Evolutionary conservation across 2,797 vertebrate species (phyloP).

Genomic region (Knipowitschia caucasica): DNA sequence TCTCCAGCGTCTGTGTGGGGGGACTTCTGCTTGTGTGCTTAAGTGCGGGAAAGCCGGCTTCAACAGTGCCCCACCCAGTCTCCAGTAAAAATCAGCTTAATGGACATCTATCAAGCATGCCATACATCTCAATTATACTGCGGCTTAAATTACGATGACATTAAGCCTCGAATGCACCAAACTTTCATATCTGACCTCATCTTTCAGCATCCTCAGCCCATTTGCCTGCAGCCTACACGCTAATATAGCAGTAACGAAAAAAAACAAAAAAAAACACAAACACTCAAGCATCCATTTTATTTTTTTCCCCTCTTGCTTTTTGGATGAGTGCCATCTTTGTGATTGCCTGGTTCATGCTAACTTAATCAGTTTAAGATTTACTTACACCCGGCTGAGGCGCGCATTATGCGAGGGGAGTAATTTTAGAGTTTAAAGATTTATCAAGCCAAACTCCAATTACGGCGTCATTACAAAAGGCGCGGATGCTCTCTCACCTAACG

Average conservation of each 20-base stretch:
- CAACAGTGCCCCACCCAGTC: constrained; percentile 81
- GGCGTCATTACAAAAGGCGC: constrained; percentile 90
- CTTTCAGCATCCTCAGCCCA: constrained; percentile 63
- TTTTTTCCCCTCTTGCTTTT: constrained; percentile 83
- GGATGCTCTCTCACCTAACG: constrained; percentile 80
- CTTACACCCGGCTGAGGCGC: constrained; percentile 94
- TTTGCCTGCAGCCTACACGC: constrained; percentile 61
- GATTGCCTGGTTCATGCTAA: constrained; percentile 98
- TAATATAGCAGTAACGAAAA: constrained; percentile 42
- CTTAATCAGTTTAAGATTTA: constrained; percentile 99
- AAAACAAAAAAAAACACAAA: constrained; percentile 62
- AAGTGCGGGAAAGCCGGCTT: constrained; percentile 61
- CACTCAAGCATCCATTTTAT: constrained; percentile 55
- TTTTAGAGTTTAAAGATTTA: constrained; percentile 96
- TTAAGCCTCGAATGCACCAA: constrained; percentile 67
- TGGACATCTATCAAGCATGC: constrained; percentile 87
- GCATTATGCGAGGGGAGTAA: constrained; percentile 98
- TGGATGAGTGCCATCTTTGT: constrained; percentile 98
- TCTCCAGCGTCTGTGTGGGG: constrained; percentile 5
- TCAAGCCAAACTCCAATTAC: constrained; percentile 98
- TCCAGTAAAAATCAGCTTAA: constrained; percentile 85
- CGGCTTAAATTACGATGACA: constrained; percentile 90
- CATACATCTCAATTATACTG: constrained; percentile 92
- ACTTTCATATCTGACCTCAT: constrained; percentile 72
- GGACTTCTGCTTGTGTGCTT: constrained; percentile 23